These are phyloP conservation scores for Eulithis testata DNA, from an alignment of 2,888 invertebrate species.

Conservation along the genomic window DNA sequence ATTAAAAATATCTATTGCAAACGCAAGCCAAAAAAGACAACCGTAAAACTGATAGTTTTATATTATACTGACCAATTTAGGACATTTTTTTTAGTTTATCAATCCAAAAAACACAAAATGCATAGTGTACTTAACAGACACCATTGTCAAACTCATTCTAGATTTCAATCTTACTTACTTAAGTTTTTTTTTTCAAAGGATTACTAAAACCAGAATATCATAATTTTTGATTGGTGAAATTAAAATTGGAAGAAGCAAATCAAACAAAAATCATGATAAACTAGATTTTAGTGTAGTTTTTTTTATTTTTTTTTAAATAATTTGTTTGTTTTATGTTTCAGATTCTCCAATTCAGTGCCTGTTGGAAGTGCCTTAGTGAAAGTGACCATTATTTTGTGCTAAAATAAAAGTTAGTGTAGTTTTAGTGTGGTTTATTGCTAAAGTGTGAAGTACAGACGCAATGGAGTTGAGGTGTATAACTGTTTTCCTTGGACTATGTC, in stretches of 20 bases:
- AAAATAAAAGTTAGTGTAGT: constrained; percentile 8
- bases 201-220: no score
- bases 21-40: no score
- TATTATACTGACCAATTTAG: no score
- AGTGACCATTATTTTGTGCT: constrained; percentile 51
- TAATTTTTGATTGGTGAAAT: no score
- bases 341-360: constrained; percentile 59
- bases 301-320: no score
- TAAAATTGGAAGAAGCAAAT: no score
- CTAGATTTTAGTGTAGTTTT: no score
- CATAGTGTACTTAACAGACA: constrained; percentile 3
- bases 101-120: constrained; percentile 4
- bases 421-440: constrained; percentile 44
- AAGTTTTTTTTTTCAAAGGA: background rate
- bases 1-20: no score
- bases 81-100: background rate
- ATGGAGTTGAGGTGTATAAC: constrained; percentile 71
- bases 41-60: no score
- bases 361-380: constrained; percentile 75
- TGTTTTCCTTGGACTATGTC: constrained; percentile 60
- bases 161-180: background rate
- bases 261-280: no score
- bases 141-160: background rate
- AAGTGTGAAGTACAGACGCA: constrained; percentile 29
- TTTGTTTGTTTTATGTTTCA: constrained; percentile 11